These are phyloP conservation scores for Eurytoma californica DNA, from an alignment of 2,888 invertebrate genomes.

Conservation along the genomic window DNA sequence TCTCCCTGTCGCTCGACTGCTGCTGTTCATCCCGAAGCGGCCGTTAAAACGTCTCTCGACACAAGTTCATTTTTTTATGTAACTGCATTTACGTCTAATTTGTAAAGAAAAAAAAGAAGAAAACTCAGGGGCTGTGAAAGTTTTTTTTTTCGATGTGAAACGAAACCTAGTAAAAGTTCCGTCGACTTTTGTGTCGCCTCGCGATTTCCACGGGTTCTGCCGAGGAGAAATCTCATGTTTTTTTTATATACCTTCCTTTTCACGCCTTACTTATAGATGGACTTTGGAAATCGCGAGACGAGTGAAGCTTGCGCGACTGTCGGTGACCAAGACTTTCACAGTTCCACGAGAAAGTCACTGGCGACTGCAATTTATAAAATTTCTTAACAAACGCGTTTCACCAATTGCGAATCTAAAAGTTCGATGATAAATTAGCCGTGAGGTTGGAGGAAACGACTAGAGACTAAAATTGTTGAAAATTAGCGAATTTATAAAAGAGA, in stretches of 20 bases:
- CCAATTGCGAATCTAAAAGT: not conserved
- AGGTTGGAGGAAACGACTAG: too few species aligned
- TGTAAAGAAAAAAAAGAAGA: not conserved
- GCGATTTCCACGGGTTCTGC: not conserved
- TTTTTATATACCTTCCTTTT: not conserved
- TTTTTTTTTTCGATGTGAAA: not conserved
- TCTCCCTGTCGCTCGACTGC: conserved; percentile 55
- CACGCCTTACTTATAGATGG: not conserved
- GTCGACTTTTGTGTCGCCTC: conserved; percentile 4
- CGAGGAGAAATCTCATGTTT: not conserved
- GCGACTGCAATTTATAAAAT: not conserved
- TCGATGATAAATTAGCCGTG: conserved; percentile 6
- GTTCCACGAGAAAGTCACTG: not conserved
- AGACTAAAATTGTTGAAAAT: too few species aligned
- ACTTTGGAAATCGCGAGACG: not conserved
- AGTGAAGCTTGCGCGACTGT: conserved; percentile 1
- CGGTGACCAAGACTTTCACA: conserved; percentile 15
- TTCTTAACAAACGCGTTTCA: not conserved
- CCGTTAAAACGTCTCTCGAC: conserved; percentile 21
- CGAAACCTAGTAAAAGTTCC: not conserved
- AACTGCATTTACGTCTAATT: conserved; percentile 36
- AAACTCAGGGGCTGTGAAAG: conserved; percentile 33
- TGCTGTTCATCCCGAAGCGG: conserved; percentile 52
- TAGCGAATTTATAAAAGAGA: not conserved
- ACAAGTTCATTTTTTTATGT: too few species aligned